phyloP scores from a whole-genome alignment of 2,113 vertebrate species.

The Malurus alboscapulatus region DNA sequence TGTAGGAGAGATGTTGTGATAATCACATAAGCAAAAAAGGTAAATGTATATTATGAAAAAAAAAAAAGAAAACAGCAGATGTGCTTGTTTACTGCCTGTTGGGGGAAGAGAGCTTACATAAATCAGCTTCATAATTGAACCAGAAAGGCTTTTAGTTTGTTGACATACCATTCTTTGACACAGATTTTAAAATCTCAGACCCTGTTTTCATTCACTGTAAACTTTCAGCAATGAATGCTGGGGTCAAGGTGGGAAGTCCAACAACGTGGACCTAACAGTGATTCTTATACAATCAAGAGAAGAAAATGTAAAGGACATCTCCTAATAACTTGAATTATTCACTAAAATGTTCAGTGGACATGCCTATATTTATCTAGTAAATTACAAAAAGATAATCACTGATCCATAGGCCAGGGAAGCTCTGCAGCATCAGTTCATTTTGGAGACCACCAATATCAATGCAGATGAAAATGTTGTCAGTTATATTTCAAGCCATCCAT shows the following conservation, averaged over 20 bases:
- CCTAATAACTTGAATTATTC: not conserved
- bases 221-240: not conserved
- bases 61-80: not conserved
- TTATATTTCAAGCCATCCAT: not conserved
- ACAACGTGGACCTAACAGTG: not conserved
- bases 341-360: not conserved
- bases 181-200: not conserved
- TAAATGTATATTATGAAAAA: not conserved
- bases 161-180: not conserved
- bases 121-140: slow-evolving; percentile 2
- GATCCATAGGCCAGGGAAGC: not conserved
- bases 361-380: not conserved
- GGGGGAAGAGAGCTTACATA: not conserved
- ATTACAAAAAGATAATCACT: not conserved
- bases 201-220: not conserved
- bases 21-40: not conserved
- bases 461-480: not conserved
- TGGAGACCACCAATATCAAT: not conserved
- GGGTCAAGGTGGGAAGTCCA: not conserved
- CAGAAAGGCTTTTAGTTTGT: not conserved
- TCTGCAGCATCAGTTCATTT: not conserved
- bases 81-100: not conserved
- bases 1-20: not conserved
- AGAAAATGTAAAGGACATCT: not conserved
- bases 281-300: not conserved